These are phyloP conservation scores for Physocephala rufipes DNA, from an alignment of 2,888 invertebrate genomes.

Conservation along the genomic window DNA sequence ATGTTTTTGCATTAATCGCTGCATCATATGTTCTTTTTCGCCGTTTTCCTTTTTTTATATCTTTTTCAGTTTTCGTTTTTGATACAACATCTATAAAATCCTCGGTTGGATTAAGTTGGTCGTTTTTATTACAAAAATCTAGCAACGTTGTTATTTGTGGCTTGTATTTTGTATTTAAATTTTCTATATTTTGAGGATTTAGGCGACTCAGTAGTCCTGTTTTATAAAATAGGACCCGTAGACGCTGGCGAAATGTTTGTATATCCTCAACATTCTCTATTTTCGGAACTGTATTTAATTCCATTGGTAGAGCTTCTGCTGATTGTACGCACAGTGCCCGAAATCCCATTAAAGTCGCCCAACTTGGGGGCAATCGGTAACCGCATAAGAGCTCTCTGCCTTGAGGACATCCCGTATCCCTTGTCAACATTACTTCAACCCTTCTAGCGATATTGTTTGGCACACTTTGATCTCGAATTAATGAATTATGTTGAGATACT, in stretches of 20 bases:
- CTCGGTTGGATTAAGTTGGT: not conserved
- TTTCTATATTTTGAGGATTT: conserved; percentile 40
- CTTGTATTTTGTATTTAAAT: not conserved
- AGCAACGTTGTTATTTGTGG: not conserved
- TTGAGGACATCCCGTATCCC: not conserved
- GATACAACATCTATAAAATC: not conserved
- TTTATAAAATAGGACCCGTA: conserved; percentile 54
- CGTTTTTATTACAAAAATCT: not conserved
- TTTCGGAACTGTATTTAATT: not conserved
- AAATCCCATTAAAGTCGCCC: conserved; percentile 58
- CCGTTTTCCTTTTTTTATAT: not conserved
- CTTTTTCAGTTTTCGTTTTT: not conserved
- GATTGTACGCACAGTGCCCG: conserved; percentile 57
- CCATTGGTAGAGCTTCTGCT: conserved; percentile 13
- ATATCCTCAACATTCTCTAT: conserved; percentile 43
- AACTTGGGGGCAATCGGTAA: conserved; percentile 55
- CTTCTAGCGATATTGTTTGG: conserved; percentile 17
- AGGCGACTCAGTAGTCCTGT: conserved; percentile 58
- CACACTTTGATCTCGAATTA: conserved; percentile 25
- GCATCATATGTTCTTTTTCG: not conserved
- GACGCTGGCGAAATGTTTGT: conserved; percentile 53
- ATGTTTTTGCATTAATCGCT: not conserved
- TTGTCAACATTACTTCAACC: conserved; percentile 16
- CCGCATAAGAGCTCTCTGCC: not conserved
- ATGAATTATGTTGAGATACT: conserved; percentile 12